Conservation (phyloP, 2,888 invertebrate species). For the Agrotis ipsilon region DNA sequence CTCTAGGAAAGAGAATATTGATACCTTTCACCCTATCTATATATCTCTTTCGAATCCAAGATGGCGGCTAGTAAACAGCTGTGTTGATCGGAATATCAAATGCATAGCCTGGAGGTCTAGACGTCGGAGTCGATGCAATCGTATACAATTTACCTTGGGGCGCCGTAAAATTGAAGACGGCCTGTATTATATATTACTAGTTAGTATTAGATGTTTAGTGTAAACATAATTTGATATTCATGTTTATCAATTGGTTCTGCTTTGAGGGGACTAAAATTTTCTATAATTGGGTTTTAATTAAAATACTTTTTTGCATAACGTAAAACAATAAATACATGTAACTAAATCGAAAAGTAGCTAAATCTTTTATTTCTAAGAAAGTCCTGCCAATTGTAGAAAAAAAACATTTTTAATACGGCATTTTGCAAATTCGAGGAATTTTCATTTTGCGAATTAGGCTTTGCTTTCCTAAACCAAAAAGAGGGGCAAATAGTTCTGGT, state of each 20-base stretch:
- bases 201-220: background rate
- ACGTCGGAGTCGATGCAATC: constrained; percentile 32
- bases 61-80: constrained; percentile 36
- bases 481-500: no score
- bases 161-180: constrained; percentile 27
- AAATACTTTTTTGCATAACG: background rate
- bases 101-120: constrained; percentile 45
- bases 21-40: background rate
- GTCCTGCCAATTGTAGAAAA: no score
- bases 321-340: no score
- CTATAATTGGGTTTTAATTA: no score
- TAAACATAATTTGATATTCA: background rate
- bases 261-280: no score
- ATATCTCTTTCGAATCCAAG: constrained; percentile 9
- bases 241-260: no score
- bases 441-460: no score
- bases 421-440: no score
- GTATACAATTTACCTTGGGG: constrained; percentile 35
- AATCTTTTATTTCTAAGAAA: no score
- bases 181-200: background rate
- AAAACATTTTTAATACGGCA: no score
- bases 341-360: no score
- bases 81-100: constrained; percentile 40
- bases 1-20: background rate
- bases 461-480: no score